These are phyloP conservation scores for Eospalax fontanierii DNA, from an alignment of 2,797 vertebrate genomes.

Conservation along the genomic window DNA sequence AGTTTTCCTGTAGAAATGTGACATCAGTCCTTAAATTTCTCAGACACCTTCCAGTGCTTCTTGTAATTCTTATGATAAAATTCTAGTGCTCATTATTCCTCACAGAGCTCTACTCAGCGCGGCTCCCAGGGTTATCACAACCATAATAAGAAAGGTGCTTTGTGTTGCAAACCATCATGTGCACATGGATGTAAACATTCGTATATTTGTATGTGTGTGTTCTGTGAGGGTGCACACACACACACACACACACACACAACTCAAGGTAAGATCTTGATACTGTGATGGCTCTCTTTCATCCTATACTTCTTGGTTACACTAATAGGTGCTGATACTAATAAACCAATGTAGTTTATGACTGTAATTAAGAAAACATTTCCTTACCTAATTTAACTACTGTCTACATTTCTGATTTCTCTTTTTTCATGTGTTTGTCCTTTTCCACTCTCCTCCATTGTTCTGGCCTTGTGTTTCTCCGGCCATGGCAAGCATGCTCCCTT, in stretches of 20 bases:
- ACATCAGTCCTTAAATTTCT: not conserved
- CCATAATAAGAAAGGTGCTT: not conserved
- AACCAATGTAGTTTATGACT: not conserved
- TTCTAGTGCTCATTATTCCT: not conserved
- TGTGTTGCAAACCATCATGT: not conserved
- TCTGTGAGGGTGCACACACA: not conserved
- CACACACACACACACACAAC: not conserved
- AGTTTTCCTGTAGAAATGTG: constrained; percentile 17
- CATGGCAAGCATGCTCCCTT: not conserved
- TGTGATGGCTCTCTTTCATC: not conserved
- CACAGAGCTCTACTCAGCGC: not conserved
- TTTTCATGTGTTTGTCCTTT: not conserved
- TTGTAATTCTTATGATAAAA: not conserved
- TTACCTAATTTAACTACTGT: not conserved
- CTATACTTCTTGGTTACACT: not conserved
- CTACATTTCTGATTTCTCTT: not conserved
- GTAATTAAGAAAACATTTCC: not conserved
- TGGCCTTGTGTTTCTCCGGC: not conserved
- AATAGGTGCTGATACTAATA: not conserved
- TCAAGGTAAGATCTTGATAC: not conserved
- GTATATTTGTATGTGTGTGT: too few species aligned
- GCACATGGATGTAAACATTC: too few species aligned
- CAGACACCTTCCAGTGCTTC: not conserved
- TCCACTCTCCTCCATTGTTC: too few species aligned
- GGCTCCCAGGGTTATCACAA: constrained; percentile 4